Evolutionary conservation across 2,797 vertebrate species (phyloP), one percentile per base, ranked within the genome.

Genomic region (Protosalanx chinensis): DNA sequence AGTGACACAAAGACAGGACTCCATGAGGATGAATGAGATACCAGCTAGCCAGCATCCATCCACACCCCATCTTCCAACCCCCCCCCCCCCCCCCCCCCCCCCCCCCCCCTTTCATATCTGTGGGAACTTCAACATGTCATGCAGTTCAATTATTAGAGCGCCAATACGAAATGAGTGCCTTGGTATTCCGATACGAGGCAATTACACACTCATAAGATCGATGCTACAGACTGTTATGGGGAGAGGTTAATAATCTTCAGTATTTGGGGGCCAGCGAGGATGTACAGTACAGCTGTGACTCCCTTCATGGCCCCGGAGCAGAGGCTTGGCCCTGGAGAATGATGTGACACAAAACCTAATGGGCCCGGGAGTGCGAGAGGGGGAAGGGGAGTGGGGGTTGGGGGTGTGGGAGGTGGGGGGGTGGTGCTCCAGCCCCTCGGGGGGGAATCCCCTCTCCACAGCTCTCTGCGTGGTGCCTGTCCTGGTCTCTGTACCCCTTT

Each of bases 1-100:
- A 82, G 6, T 3, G 2, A 81, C 79, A 89, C 88, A 90, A 90
- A 88, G 77, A 70, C 77, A 41, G 78, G 78, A 85, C 82, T 84
- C 72, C 27, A 74, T 57, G 72, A 79, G 78, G 76, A 85, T 83
- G 81, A 88, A 88, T 85, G 84, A 82, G 86, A 84, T 58, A 82
- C 84, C 51, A 75, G 49, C 16, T 67, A 46, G 20, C 8, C 29
- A 53, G 29, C 66, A 67, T 18, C 30, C 49, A 51, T 15, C 64
- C 51, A 18, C 64, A 46, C 20, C 37, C 20, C 37, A 65, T 15
- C 37, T 41, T 65, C 13, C 10, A 60, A 60, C 29, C 23, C 23
- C 27, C 10, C 4, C 20, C 20, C 10, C 41, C 41, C 10, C 10
- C 41, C 41, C 41, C 41, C 41, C 13, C n/a, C n/a, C 10, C 41